Evolutionary conservation across 2,113 vertebrate genomes (phyloP), one percentile per base, ranked within the genome.

Genomic region (Toxotes chatareus): DNA sequence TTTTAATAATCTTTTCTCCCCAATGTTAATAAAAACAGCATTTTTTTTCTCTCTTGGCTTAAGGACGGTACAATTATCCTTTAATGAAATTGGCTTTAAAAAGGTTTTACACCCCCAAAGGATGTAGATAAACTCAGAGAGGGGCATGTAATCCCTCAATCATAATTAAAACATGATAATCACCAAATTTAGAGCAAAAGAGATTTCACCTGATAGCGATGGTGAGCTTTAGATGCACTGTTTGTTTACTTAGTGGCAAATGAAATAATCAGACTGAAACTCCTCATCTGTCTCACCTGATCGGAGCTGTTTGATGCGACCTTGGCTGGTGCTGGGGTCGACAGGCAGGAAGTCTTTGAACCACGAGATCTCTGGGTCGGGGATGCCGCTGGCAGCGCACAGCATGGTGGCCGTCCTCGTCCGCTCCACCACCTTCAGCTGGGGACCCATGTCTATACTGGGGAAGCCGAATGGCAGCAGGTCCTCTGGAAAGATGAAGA

Each of bases 391-490:
- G 93, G 97, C 98, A 0, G 98, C 98, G 0, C 98, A 99, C 17
- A 99, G 96, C 98, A 99, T 99, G 0, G 98, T 99, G 79, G 98
- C 98, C 0, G 97, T 99, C 40, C 96, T 95, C 0, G 98, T 99
- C 0, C 98, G 93, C 87, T 99, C 98, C 80, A 99, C 98, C 90
- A 99, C 98, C 84, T 99, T 99, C 94, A 99, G 93, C 94, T 99
- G 98, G 0, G 98, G 98, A n/a, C 98, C 98, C 98, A 99, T 99
- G 93, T 99, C 98, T 3, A 99, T 99, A 82, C 96, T 98, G 5
- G 98, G 98, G 93, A 99, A 99, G 66, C 98, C 98, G 0, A 95
- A 92, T 3, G 98, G 98, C 70, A 99, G 65, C 94, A 97, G 95
- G 94, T 99, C 98, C 95, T 99, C 98, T 99, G 95, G 11, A 89